phyloP scores from a whole-genome alignment of 2,797 vertebrate genomes.

The Thaleichthys pacificus region DNA sequence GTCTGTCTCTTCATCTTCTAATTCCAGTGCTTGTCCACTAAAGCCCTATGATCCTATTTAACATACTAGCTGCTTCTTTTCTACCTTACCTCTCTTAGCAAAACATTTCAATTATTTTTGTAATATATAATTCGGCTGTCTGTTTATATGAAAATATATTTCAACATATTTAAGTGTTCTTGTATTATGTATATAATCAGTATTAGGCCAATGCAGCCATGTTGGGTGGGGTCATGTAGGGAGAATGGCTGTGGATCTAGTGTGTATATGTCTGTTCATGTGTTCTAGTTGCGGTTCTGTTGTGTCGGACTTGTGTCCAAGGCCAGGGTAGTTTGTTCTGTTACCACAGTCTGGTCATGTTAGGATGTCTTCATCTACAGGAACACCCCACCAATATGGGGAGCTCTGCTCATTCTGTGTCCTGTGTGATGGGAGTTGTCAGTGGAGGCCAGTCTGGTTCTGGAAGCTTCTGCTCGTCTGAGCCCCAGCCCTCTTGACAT shows the following conservation, averaged over 20 bases:
- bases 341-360: background rate
- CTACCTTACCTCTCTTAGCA: conserved; percentile 28
- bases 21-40: conserved; percentile 18
- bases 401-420: conserved; percentile 18
- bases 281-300: conserved; percentile 41
- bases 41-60: conserved; percentile 14
- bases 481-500: background rate
- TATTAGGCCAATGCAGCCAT: conserved; percentile 77
- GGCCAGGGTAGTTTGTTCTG: conserved; percentile 24
- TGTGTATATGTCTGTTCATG: conserved; percentile 36
- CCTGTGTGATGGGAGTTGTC: too few relatives aligned
- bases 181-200: conserved; percentile 82
- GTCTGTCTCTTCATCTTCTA: conserved; percentile 1
- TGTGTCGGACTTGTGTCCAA: conserved; percentile 34
- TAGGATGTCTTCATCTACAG: background rate
- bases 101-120: conserved; percentile 64
- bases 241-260: conserved; percentile 43
- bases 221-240: conserved; percentile 37
- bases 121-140: conserved; percentile 53
- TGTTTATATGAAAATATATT: conserved; percentile 73
- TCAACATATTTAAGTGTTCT: conserved; percentile 79
- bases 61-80: conserved; percentile 52
- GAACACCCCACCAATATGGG: background rate
- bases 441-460: background rate
- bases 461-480: conserved; percentile 20